A percentile compares a stretch with the other conserved stretches of the same genome.
phyloP scores from a whole-genome alignment of 2,113 vertebrate species.

The human (Homo sapiens) region DNA sequence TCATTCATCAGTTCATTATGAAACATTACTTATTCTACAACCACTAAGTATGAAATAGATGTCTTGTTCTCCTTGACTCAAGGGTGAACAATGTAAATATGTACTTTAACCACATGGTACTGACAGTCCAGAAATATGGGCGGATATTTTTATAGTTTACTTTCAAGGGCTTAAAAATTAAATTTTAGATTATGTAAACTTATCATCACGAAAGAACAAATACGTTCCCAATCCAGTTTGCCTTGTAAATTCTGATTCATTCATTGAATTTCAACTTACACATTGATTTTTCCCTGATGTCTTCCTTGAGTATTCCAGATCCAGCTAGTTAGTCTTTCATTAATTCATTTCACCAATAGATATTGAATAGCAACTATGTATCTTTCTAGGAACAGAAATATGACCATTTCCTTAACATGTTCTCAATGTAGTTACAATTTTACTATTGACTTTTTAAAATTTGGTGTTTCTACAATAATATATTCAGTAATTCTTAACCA shows the following conservation, averaged over 20 bases:
- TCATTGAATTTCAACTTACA: background rate
- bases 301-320: background rate
- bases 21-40: background rate
- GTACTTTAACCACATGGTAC: background rate
- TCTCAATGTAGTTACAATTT: background rate
- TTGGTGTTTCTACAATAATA: no score
- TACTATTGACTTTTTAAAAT: background rate
- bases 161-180: background rate
- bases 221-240: background rate
- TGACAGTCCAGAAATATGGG: background rate
- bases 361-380: background rate
- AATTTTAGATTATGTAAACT: background rate
- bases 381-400: background rate
- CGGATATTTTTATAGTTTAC: background rate
- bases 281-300: background rate
- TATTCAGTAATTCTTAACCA: background rate
- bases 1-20: background rate
- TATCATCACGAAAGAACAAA: background rate
- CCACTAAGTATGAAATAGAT: background rate
- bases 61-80: background rate
- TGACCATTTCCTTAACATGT: background rate
- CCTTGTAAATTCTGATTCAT: background rate
- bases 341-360: background rate
- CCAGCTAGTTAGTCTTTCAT: background rate
- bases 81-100: background rate